Conservation (phyloP, 1,140 invertebrate species). For the Drosophila sturtevanti region DNA sequence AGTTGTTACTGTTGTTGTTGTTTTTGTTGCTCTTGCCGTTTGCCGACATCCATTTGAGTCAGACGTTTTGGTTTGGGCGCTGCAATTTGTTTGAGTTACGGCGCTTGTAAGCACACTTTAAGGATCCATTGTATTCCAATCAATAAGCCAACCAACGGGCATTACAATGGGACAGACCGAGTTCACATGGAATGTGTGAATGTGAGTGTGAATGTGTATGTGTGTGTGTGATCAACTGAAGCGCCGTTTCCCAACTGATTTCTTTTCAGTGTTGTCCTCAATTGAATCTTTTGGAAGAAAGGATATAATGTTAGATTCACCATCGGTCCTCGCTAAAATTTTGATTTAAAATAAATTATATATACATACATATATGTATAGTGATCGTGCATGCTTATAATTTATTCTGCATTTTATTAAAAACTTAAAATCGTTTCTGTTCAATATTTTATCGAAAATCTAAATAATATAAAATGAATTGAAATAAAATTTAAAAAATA, state of each 20-base stretch:
- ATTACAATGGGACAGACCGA: slow-evolving; percentile 69
- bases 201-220: slow-evolving; percentile 32
- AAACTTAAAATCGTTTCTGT: too few species aligned
- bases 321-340: neutral
- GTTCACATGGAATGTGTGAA: slow-evolving; percentile 54
- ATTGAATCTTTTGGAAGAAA: neutral
- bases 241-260: slow-evolving; percentile 58
- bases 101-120: slow-evolving; percentile 83
- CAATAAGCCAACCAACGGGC: slow-evolving; percentile 76
- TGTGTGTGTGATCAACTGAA: slow-evolving; percentile 36
- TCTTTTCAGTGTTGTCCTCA: slow-evolving; percentile 2
- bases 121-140: slow-evolving; percentile 83
- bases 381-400: too few species aligned
- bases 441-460: too few species aligned
- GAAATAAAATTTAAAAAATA: too few species aligned
- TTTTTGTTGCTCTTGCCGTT: neutral
- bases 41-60: slow-evolving; percentile 49
- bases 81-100: slow-evolving; percentile 83
- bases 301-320: neutral
- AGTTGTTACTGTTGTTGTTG: slow-evolving; percentile 26
- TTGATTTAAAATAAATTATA: neutral
- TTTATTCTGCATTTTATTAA: too few species aligned
- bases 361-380: too few species aligned
- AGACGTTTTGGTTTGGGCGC: slow-evolving; percentile 73
- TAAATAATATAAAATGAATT: too few species aligned